phyloP scores from a whole-genome alignment of 1,140 invertebrate genomes.

The Campoletis sonorensis region DNA sequence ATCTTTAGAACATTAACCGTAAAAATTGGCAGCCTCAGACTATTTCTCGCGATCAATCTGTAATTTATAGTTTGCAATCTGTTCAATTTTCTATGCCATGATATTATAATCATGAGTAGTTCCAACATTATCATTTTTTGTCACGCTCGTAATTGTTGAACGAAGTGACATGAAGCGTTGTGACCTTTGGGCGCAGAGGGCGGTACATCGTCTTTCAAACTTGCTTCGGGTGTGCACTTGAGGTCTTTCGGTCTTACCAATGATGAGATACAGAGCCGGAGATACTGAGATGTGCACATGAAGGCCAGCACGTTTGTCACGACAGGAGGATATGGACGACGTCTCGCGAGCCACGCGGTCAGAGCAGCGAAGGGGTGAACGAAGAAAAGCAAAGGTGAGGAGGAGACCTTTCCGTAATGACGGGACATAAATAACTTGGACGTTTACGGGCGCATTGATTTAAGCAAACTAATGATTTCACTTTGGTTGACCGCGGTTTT shows the following conservation, averaged over 20 bases:
- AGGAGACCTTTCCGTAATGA: constrained; percentile 74
- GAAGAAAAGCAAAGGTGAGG: constrained; percentile 58
- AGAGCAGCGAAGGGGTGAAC: constrained; percentile 50
- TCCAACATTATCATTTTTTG: neutral
- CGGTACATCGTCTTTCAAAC: constrained; percentile 2
- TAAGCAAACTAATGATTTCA: constrained; percentile 78
- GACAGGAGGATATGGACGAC: constrained; percentile 1
- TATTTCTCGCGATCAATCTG: no score
- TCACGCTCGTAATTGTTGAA: neutral
- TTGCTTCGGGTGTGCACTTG: neutral
- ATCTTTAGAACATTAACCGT: no score
- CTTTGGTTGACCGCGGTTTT: constrained; percentile 69
- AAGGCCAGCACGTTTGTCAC: neutral
- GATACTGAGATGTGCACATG: neutral
- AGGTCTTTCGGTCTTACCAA: neutral
- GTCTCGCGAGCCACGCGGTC: constrained; percentile 1
- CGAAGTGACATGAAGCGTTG: constrained; percentile 19
- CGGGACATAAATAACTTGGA: constrained; percentile 76
- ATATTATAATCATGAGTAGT: neutral
- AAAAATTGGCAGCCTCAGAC: no score
- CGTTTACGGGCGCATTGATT: constrained; percentile 77
- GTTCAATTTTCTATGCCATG: no score
- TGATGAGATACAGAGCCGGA: neutral
- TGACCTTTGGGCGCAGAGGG: constrained; percentile 19
- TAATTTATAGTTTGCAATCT: no score